Evolutionary conservation across 2,113 vertebrate species (phyloP).

Genomic region (Nothoprocta perdicaria): DNA sequence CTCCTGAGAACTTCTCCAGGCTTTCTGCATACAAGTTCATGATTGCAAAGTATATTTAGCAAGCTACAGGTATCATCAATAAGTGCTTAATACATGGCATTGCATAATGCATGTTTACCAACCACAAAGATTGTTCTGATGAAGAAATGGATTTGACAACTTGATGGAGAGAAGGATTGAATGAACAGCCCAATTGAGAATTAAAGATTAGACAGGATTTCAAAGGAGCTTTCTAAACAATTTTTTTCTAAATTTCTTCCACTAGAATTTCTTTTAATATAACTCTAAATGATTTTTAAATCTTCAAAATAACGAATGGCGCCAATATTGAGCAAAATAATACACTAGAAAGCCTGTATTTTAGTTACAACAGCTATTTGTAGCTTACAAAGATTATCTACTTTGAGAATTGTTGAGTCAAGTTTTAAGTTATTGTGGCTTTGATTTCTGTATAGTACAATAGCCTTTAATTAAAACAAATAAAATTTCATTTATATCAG

Average conservation of each 20-base stretch:
- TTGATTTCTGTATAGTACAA: background rate
- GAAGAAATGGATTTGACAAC: background rate
- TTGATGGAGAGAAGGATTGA: accelerated
- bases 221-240: background rate
- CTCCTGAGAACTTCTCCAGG: background rate
- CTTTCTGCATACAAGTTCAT: background rate
- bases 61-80: background rate
- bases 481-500: background rate
- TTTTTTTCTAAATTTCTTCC: background rate
- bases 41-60: background rate
- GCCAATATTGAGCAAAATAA: background rate
- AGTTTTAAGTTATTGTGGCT: background rate
- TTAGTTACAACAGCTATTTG: background rate
- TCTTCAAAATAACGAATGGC: background rate
- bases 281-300: background rate
- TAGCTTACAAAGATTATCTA: background rate
- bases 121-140: background rate
- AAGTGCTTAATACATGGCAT: background rate
- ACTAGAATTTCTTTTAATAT: background rate
- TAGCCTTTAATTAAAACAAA: background rate
- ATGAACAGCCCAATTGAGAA: accelerated
- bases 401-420: background rate
- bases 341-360: background rate
- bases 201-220: background rate
- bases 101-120: background rate